Conservation (phyloP, 2,113 vertebrate genomes). For the Poeciliopsis prolifica region DNA sequence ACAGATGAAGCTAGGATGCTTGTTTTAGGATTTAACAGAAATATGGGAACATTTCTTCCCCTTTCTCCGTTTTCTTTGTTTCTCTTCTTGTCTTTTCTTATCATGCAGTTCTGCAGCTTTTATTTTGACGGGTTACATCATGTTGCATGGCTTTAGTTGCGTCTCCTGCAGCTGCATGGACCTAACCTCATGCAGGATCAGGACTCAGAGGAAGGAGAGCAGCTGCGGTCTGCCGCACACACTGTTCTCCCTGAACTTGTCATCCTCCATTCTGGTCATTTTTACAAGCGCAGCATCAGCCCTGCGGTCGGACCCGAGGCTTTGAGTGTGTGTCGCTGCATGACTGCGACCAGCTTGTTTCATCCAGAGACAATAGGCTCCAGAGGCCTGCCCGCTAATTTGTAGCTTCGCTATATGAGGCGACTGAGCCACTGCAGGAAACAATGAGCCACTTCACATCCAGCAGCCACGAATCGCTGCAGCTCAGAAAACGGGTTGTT, state of each 20-base stretch:
- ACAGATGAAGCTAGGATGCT: constrained; percentile 42
- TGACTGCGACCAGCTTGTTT: constrained; percentile 45
- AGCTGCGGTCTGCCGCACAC: constrained; percentile 18
- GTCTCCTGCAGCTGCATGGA: background rate
- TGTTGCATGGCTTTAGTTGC: too few relatives aligned
- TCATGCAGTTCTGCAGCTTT: background rate
- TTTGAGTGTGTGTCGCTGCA: constrained; percentile 36
- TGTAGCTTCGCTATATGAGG: constrained; percentile 56
- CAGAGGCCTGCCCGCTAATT: constrained; percentile 55
- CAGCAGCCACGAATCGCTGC: constrained; percentile 8
- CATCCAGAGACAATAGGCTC: constrained; percentile 60
- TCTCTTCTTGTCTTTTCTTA: background rate
- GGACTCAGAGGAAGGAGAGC: background rate
- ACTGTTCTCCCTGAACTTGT: constrained; percentile 60
- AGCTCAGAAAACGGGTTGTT: background rate
- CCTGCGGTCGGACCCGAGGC: constrained; percentile 52
- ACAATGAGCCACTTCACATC: constrained; percentile 25
- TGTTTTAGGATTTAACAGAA: constrained; percentile 49
- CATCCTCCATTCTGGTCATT: constrained; percentile 62
- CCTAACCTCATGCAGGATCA: background rate
- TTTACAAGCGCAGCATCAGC: constrained; percentile 67
- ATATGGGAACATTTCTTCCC: constrained; percentile 5
- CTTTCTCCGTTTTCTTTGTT: background rate
- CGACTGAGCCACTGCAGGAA: constrained; percentile 46
- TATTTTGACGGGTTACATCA: background rate